Evolutionary conservation across 2,113 vertebrate species (phyloP).

Genomic region (Athene cunicularia): DNA sequence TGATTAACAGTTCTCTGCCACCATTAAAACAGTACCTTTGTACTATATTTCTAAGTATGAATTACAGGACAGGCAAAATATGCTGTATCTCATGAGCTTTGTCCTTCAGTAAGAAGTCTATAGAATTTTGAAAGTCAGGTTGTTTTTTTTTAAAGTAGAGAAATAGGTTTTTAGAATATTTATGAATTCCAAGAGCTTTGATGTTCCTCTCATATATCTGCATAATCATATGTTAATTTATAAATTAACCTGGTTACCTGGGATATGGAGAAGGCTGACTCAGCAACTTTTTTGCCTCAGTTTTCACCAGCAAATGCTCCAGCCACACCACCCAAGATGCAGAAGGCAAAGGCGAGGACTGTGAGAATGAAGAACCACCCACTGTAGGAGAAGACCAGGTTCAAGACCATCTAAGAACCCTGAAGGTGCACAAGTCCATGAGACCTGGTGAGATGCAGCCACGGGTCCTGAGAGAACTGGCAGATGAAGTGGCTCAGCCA

Average conservation of each 20-base stretch:
- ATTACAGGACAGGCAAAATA: background rate
- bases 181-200: background rate
- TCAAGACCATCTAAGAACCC: too few species aligned
- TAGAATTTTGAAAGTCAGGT: background rate
- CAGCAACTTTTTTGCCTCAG: too few species aligned
- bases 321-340: too few species aligned
- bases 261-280: too few species aligned
- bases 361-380: too few species aligned
- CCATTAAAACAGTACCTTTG: background rate
- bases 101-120: background rate
- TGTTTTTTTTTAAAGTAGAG: background rate
- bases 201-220: background rate
- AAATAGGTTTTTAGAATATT: background rate
- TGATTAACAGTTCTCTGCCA: background rate
- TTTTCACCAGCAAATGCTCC: too few species aligned
- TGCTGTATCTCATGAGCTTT: background rate
- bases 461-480: too few species aligned
- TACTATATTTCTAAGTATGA: background rate
- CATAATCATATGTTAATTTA: background rate
- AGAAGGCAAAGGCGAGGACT: too few species aligned
- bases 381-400: too few species aligned
- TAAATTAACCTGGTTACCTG: background rate
- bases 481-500: too few species aligned
- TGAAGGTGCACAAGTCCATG: too few species aligned
- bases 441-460: too few species aligned